These are phyloP conservation scores for Hirtodrosophila histrioides DNA, from an alignment of 2,888 invertebrate genomes.

Conservation along the genomic window DNA sequence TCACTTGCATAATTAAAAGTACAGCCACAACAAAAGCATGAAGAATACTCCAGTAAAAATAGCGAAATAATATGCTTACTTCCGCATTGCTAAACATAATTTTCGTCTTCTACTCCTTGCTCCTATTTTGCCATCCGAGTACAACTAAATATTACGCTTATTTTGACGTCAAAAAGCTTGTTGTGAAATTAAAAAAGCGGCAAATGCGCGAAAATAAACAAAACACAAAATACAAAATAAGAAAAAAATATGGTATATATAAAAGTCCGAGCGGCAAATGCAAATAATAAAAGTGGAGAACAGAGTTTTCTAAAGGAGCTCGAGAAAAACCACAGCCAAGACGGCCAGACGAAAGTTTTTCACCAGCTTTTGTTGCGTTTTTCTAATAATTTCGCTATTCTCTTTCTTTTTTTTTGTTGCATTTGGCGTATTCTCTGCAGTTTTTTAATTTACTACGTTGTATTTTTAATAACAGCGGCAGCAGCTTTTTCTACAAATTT, in stretches of 20 bases:
- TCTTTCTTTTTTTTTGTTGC: neutral
- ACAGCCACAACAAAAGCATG: constrained; percentile 13
- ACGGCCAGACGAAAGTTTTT: constrained; percentile 37
- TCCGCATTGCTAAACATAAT: constrained; percentile 66
- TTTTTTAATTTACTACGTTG: constrained; percentile 68
- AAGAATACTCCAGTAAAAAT: constrained; percentile 38
- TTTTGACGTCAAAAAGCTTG: constrained; percentile 76
- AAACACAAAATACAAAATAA: constrained; percentile 18
- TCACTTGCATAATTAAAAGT: constrained; percentile 64
- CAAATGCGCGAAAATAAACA: constrained; percentile 53
- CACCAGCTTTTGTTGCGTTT: constrained; percentile 54
- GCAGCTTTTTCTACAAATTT: constrained; percentile 34
- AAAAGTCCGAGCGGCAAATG: constrained; percentile 26
- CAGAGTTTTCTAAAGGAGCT: neutral
- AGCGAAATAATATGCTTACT: constrained; percentile 66
- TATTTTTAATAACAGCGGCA: constrained; percentile 63
- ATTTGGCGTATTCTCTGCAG: constrained; percentile 5
- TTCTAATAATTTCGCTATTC: constrained; percentile 46
- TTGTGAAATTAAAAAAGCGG: constrained; percentile 73
- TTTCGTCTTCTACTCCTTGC: constrained; percentile 27
- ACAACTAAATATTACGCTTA: constrained; percentile 74
- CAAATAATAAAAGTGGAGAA: constrained; percentile 33
- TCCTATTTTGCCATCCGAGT: constrained; percentile 23
- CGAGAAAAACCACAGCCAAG: constrained; percentile 54
- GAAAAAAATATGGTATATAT: constrained; percentile 19